Percentiles rank a stretch among this genome's conserved stretches.
These are phyloP conservation scores for Arenaria interpres DNA, from an alignment of 2,113 vertebrate species.

Conservation along the genomic window DNA sequence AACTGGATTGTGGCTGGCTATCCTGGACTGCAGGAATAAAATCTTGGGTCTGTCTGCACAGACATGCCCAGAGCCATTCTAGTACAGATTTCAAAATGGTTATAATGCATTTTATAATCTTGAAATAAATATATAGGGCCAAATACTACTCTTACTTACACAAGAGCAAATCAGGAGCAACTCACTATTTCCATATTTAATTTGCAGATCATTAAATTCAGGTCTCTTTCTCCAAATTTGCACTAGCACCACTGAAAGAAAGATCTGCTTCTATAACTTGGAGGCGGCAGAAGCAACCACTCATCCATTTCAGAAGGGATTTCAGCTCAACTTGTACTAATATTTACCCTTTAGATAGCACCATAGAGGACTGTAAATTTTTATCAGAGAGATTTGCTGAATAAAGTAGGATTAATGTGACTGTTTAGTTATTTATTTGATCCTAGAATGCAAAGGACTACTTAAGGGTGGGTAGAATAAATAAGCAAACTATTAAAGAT, in stretches of 20 bases:
- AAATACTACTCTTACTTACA: not conserved
- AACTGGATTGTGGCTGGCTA: not conserved
- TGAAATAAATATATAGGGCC: not conserved
- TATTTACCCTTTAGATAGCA: not conserved
- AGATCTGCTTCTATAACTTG: not conserved
- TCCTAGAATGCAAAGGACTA: not conserved
- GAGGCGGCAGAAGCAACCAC: not conserved
- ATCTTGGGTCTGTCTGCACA: not conserved
- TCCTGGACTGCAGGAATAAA: not conserved
- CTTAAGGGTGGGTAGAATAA: not conserved
- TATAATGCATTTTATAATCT: not conserved
- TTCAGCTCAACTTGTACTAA: not conserved
- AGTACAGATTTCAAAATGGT: not conserved
- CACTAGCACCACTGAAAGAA: not conserved
- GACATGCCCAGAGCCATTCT: not conserved
- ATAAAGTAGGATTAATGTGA: not conserved
- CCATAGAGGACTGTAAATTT: not conserved
- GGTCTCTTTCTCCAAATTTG: not conserved
- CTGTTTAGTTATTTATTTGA: not conserved
- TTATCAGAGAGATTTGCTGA: not conserved
- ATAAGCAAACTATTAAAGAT: not conserved
- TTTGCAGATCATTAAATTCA: not conserved
- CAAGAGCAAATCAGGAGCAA: not conserved
- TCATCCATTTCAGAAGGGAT: not conserved
- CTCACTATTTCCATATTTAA: not conserved